phyloP scores from a whole-genome alignment of 2,888 invertebrate genomes.

The Leptinotarsa rubiginosa region DNA sequence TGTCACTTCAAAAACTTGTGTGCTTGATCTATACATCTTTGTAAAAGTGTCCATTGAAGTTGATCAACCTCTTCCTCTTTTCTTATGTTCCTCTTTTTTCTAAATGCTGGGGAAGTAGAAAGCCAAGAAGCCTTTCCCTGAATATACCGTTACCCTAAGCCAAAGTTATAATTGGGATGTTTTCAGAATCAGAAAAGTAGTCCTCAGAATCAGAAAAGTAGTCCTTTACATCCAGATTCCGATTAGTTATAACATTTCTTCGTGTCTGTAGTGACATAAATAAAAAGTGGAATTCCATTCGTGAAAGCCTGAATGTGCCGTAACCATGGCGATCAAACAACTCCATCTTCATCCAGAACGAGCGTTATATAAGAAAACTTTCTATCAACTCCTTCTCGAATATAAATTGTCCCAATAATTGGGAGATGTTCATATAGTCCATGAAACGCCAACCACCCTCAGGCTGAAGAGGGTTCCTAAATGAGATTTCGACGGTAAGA shows the following conservation, averaged over 20 bases:
- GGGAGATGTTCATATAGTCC: neutral
- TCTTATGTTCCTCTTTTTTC: no score
- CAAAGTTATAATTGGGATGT: no score
- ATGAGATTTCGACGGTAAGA: neutral
- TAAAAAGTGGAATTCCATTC: neutral
- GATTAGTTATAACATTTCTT: neutral
- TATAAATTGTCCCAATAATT: slow-evolving; percentile 7
- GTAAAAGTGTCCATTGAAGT: no score
- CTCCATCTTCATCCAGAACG: neutral
- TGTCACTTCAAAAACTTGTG: no score
- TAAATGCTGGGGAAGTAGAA: no score
- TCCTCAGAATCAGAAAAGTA: neutral
- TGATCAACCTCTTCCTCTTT: no score
- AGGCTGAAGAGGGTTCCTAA: neutral
- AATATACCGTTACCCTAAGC: no score
- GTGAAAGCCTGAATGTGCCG: neutral
- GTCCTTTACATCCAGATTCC: neutral
- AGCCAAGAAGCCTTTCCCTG: no score
- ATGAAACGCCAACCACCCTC: neutral
- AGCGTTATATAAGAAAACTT: neutral
- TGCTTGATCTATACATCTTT: no score
- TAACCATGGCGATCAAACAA: slow-evolving; percentile 8
- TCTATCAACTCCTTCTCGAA: neutral
- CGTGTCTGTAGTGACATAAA: neutral
- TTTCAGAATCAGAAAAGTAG: neutral